Evolutionary conservation across 2,797 vertebrate species (phyloP).

Genomic region (Hyperoplus lanceolatus): DNA sequence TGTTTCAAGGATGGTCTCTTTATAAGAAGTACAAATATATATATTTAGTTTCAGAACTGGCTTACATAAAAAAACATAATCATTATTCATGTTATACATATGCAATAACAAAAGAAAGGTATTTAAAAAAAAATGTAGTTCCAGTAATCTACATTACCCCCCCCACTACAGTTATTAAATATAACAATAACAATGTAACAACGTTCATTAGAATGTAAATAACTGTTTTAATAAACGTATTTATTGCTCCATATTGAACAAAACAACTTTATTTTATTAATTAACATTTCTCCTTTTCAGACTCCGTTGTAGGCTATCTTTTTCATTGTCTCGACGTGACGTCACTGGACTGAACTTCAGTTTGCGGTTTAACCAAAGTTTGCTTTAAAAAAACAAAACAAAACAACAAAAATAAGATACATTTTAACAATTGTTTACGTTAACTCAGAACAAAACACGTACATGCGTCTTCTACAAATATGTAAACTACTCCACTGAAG

Average conservation of each 20-base stretch:
- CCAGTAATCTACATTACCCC: too few relatives aligned
- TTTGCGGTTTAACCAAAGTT: constrained; percentile 25
- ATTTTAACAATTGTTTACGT: not conserved
- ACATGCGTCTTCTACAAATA: fast-evolving
- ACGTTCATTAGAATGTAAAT: not conserved
- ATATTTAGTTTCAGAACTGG: too few relatives aligned
- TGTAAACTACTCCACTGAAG: fast-evolving
- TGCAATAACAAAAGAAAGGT: too few relatives aligned
- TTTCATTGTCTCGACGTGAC: constrained; percentile 42
- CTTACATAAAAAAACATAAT: too few relatives aligned
- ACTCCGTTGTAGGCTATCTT: not conserved
- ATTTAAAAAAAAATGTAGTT: too few relatives aligned
- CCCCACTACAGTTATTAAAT: not conserved
- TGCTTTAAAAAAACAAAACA: not conserved
- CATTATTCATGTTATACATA: too few relatives aligned
- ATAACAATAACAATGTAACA: not conserved
- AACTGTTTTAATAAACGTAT: not conserved
- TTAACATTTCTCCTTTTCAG: too few relatives aligned
- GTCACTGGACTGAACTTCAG: constrained; percentile 53
- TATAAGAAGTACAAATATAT: too few relatives aligned
- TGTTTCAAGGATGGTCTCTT: too few relatives aligned
- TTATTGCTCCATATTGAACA: not conserved
- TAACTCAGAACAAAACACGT: fast-evolving
- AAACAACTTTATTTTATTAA: not conserved
- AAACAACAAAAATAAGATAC: too few relatives aligned